Percentiles rank a stretch among this genome's conserved stretches.
Conservation (phyloP, 2,797 vertebrate genomes). For the Potorous gilbertii region DNA sequence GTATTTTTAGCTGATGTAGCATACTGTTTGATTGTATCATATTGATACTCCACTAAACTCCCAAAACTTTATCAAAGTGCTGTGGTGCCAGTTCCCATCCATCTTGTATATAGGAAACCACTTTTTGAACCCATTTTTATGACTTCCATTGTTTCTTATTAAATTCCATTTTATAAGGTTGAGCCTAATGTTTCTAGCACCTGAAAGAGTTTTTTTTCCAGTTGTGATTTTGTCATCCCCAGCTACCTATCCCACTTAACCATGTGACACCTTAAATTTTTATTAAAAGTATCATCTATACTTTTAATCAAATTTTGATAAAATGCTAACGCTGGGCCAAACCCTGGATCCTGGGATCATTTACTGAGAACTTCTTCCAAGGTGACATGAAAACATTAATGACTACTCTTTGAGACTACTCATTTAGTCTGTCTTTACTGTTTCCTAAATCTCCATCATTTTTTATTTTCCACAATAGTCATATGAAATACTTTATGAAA, state of each 20-base stretch:
- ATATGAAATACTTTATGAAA: background rate
- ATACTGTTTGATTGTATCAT: background rate
- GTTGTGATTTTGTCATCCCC: background rate
- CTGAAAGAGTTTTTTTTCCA: background rate
- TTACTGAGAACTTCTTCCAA: background rate
- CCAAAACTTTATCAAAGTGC: background rate
- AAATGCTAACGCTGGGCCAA: background rate
- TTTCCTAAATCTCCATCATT: background rate
- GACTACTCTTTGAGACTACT: background rate
- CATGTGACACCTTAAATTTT: background rate
- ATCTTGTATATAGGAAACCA: background rate
- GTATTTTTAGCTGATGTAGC: background rate
- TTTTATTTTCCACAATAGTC: background rate
- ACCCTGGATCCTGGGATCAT: background rate
- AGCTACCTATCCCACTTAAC: background rate
- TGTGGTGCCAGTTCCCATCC: background rate
- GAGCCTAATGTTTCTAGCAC: background rate
- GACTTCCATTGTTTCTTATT: background rate
- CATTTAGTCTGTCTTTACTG: background rate
- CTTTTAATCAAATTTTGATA: background rate
- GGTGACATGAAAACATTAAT: background rate
- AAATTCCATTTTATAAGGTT: background rate
- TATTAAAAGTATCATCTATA: background rate
- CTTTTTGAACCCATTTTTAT: background rate
- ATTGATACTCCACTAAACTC: background rate